Evolutionary conservation across 53 echinoderm and acorn worm genomes (phyloP).

Genomic region (Temnopleurus reevesii): DNA sequence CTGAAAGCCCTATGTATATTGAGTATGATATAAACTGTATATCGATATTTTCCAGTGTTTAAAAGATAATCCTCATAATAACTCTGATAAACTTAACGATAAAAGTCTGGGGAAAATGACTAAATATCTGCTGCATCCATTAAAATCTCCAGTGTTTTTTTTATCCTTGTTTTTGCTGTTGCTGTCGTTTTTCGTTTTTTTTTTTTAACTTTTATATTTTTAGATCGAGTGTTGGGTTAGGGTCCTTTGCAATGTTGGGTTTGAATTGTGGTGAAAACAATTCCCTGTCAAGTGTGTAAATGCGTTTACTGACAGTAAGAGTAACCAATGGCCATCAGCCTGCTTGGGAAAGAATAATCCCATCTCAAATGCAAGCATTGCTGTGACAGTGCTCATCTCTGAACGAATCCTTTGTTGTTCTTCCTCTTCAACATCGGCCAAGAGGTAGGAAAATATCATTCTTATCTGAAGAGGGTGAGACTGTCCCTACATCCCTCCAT

Average conservation of each 20-base stretch:
- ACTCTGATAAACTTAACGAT: too few species aligned
- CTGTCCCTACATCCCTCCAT: not conserved
- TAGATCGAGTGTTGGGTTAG: too few species aligned
- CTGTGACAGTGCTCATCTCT: not conserved
- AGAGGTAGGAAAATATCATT: constrained; percentile 1
- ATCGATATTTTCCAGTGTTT: too few species aligned
- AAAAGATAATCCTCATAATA: too few species aligned
- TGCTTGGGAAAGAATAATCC: not conserved
- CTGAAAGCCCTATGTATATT: too few species aligned
- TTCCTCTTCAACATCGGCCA: not conserved
- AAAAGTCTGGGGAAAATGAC: too few species aligned
- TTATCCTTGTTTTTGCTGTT: too few species aligned
- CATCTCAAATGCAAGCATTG: not conserved
- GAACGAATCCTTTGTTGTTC: not conserved
- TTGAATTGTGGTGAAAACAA: not conserved
- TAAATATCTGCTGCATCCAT: too few species aligned
- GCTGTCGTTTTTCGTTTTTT: too few species aligned
- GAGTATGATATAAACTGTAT: too few species aligned
- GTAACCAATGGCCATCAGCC: not conserved
- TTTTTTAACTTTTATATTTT: too few species aligned
- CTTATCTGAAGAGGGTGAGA: constrained; percentile 24
- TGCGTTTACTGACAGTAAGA: not conserved
- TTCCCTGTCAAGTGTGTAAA: constrained; percentile 8
- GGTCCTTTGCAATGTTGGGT: not conserved
- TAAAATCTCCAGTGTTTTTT: too few species aligned